phyloP scores from a whole-genome alignment of 2,797 vertebrate genomes.

The Karalla daura region DNA sequence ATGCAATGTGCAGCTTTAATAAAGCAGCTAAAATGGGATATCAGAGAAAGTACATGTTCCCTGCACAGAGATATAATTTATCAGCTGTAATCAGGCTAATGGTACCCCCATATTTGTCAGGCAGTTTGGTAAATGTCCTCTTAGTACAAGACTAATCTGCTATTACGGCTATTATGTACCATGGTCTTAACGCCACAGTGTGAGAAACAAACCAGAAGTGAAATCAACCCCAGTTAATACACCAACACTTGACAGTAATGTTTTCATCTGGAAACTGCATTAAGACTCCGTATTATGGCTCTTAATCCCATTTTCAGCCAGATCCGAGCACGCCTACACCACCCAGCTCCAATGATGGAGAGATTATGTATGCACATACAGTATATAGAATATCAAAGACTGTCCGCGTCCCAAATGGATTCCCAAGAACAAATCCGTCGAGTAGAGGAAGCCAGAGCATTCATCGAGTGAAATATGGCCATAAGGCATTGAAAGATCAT shows the following conservation, averaged over 20 bases:
- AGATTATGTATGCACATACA: conserved; percentile 62
- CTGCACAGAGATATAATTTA: conserved; percentile 35
- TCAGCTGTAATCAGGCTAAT: conserved; percentile 52
- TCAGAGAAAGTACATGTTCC: conserved; percentile 44
- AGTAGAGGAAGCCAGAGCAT: conserved; percentile 38
- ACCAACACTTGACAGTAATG: conserved; percentile 69
- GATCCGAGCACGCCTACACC: conserved; percentile 50
- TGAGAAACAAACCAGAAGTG: conserved; percentile 71
- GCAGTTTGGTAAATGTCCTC: conserved; percentile 54
- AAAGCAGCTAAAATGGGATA: conserved; percentile 25
- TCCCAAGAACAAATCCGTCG: conserved; percentile 69
- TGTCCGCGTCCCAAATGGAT: conserved; percentile 49
- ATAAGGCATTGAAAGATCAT: conserved; percentile 41
- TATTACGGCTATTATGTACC: conserved; percentile 56
- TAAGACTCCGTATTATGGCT: conserved; percentile 59
- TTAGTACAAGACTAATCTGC: conserved; percentile 50
- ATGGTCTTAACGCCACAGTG: conserved; percentile 39
- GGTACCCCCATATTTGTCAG: conserved; percentile 36
- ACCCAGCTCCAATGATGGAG: conserved; percentile 48
- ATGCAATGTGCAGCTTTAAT: not conserved
- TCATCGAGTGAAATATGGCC: conserved; percentile 61
- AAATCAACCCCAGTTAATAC: conserved; percentile 59
- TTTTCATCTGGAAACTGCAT: conserved; percentile 78
- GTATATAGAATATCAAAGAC: conserved; percentile 70
- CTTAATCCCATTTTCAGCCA: conserved; percentile 66